Evolutionary conservation across 2,797 vertebrate species (phyloP), one percentile per base, ranked within the genome.

Genomic region (Lutjanus argentimaculatus): DNA sequence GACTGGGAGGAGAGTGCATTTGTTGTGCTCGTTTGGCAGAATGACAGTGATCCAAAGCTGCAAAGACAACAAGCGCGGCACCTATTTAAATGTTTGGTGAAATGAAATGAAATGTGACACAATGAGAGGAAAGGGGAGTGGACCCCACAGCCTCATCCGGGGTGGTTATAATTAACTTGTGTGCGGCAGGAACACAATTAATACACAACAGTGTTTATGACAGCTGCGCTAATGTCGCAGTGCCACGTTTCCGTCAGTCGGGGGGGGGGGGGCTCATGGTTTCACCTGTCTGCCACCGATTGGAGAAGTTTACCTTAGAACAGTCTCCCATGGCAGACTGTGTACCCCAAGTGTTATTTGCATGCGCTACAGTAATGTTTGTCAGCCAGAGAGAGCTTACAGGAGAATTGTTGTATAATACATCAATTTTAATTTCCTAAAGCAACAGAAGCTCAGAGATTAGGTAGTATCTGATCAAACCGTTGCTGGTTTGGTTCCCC

Each of bases 41-140:
- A 83, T 93, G 93, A 95, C 94, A 95, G 93, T 95, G 94, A 96
- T 94, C 85, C 89, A 91, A 90, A 95, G 90, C 87, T 81, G 71
- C 86, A 84, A 92, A 92, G 95, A 95, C 94, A 95, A 95, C 92
- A 91, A 87, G 86, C 76, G 57, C 30, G 13, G 67, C 64, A 77
- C 70, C 90, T 91, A 92, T 95, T 95, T 94, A 94, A 94, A 95
- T 91, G 90, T 94, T 93, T 85, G 86, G 89, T 85, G 80, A 83
- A 92, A 90, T 84, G 53, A 93, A 94, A 95, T 94, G 76, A 93
- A 91, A 93, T 92, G 91, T 93, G 95, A 95, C 95, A 94, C 77
- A 21, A 67, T 43, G 87, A 76, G 85, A 77, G 88, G 89, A 91
- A 87, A 83, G 80, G 88, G 79, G 89, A 92, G 91, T 65, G 78